These are phyloP conservation scores for Seriola rivoliana DNA, from an alignment of 2,113 vertebrate genomes.

Conservation along the genomic window DNA sequence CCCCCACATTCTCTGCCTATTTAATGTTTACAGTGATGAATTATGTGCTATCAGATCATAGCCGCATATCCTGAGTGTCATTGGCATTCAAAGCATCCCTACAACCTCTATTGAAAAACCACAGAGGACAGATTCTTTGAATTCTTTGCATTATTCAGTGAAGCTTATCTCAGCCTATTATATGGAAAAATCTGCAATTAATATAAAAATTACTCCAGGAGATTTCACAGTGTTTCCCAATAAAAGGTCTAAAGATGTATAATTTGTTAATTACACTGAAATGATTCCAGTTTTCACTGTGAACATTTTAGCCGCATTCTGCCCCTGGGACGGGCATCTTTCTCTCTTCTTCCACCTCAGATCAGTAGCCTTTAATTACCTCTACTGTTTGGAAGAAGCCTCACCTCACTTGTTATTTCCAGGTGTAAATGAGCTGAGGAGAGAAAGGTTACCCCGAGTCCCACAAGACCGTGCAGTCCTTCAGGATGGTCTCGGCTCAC, in stretches of 20 bases:
- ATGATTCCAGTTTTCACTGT: slow-evolving; percentile 40
- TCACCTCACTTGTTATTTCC: slow-evolving; percentile 78
- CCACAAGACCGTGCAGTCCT: slow-evolving; percentile 63
- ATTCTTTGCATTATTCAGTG: slow-evolving; percentile 44
- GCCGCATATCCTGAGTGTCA: slow-evolving; percentile 46
- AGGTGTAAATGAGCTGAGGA: slow-evolving; percentile 81
- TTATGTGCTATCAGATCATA: slow-evolving; percentile 56
- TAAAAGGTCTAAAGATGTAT: slow-evolving; percentile 53
- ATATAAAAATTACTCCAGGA: slow-evolving; percentile 37
- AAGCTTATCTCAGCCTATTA: slow-evolving; percentile 50
- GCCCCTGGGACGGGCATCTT: slow-evolving; percentile 55
- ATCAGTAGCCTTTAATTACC: slow-evolving; percentile 77
- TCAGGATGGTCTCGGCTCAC: slow-evolving; percentile 65
- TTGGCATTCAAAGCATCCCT: slow-evolving; percentile 62
- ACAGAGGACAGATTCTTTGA: slow-evolving; percentile 29
- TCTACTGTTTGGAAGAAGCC: slow-evolving; percentile 68
- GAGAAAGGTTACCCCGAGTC: slow-evolving; percentile 74
- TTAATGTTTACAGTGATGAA: slow-evolving; percentile 62
- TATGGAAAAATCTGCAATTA: slow-evolving; percentile 46
- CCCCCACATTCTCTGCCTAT: slow-evolving; percentile 30
- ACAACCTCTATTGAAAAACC: slow-evolving; percentile 61
- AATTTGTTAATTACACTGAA: slow-evolving; percentile 76
- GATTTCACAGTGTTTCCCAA: slow-evolving; percentile 28
- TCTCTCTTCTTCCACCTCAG: slow-evolving; percentile 28
- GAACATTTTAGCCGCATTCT: slow-evolving; percentile 37